Conservation (phyloP, 2,888 invertebrate species). For the Drosophila paramelanica region DNA sequence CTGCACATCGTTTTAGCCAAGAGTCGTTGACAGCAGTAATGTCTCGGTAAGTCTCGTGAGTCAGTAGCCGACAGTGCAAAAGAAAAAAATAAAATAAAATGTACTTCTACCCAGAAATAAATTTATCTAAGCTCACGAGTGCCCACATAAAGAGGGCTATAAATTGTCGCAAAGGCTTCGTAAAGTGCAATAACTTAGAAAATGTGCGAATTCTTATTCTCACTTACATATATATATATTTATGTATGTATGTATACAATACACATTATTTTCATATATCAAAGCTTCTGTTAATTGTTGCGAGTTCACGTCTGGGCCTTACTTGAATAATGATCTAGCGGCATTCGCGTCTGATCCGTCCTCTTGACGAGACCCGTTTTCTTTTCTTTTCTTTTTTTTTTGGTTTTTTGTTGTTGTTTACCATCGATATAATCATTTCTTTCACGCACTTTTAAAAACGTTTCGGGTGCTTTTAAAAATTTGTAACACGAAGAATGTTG, state of each 20-base stretch:
- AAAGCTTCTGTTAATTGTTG: slow-evolving; percentile 37
- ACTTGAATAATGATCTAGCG: slow-evolving; percentile 46
- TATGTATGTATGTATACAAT: slow-evolving; percentile 3
- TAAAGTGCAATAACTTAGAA: slow-evolving; percentile 62
- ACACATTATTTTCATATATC: slow-evolving; percentile 14
- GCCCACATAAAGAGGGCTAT: slow-evolving; percentile 43
- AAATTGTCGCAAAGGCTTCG: slow-evolving; percentile 48
- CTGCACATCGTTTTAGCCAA: slow-evolving; percentile 64
- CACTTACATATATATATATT: slow-evolving; percentile 9
- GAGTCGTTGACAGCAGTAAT: slow-evolving; percentile 71
- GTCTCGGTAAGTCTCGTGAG: slow-evolving; percentile 54
- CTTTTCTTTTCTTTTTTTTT: not conserved
- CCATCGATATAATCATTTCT: not conserved
- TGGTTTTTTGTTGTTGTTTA: not conserved
- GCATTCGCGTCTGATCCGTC: slow-evolving; percentile 26
- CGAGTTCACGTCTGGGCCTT: slow-evolving; percentile 34
- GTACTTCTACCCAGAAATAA: slow-evolving; percentile 30
- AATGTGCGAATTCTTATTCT: slow-evolving; percentile 25
- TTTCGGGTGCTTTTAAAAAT: not conserved
- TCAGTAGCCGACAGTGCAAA: slow-evolving; percentile 42
- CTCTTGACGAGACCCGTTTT: not conserved
- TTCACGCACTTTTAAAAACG: not conserved
- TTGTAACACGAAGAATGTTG: not conserved
- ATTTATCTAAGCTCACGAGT: slow-evolving; percentile 51
- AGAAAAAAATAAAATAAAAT: slow-evolving; percentile 12